A percentile compares a stretch with the other conserved stretches of the same genome.
Evolutionary conservation across 2,113 vertebrate species (phyloP).

Genomic region (Rhipidura dahli): DNA sequence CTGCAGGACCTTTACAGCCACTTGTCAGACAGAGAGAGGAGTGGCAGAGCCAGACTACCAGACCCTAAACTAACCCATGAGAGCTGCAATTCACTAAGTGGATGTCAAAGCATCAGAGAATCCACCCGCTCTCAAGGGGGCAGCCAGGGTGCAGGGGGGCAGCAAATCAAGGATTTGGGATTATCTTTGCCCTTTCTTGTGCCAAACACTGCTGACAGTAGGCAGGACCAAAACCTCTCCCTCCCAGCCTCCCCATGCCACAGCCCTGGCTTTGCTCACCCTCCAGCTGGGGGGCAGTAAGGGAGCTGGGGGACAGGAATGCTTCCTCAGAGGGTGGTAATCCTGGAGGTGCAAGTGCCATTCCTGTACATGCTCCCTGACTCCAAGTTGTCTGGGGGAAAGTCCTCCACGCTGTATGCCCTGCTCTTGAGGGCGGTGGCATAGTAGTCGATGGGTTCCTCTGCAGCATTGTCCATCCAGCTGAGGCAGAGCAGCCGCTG

Average conservation of each 20-base stretch:
- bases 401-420: conserved; percentile 87
- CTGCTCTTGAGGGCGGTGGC: conserved; percentile 89
- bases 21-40: background rate
- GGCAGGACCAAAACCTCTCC: background rate
- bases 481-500: conserved; percentile 87
- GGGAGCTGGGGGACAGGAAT: background rate
- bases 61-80: background rate
- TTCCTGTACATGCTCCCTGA: conserved; percentile 82
- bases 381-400: conserved; percentile 83
- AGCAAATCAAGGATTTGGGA: background rate
- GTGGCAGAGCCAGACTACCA: background rate
- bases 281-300: background rate
- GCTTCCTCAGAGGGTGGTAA: conserved; percentile 75
- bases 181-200: background rate
- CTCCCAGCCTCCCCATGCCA: background rate
- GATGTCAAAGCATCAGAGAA: background rate
- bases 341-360: conserved; percentile 87
- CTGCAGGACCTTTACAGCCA: background rate
- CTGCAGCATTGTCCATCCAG: conserved; percentile 87
- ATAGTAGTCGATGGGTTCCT: conserved; percentile 90
- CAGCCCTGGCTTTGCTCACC: background rate
- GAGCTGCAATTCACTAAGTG: background rate
- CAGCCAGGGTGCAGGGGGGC: background rate
- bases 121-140: rapidly evolving
- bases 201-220: background rate